Conservation (phyloP, 2,797 vertebrate species). For the Enteromius treurensis region DNA sequence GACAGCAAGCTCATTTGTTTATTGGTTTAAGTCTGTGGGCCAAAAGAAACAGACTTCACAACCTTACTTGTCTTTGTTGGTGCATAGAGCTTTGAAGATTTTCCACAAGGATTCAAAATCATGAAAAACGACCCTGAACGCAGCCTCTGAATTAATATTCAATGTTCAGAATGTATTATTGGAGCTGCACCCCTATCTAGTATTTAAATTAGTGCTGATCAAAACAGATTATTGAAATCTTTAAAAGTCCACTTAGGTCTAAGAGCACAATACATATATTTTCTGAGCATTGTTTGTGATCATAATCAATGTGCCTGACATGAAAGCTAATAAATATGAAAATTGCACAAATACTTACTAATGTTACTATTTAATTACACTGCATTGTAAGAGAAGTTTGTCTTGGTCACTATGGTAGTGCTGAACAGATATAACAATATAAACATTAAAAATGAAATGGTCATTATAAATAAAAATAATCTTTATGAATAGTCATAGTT, state of each 20-base stretch:
- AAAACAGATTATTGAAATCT: background rate
- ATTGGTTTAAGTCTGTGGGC: background rate
- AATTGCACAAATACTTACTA: background rate
- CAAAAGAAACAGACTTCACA: background rate
- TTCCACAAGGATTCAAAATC: background rate
- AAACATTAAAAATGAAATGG: background rate
- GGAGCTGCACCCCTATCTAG: background rate
- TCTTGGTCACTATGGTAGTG: background rate
- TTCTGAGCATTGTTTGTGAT: background rate
- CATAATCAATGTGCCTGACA: background rate
- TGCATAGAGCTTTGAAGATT: background rate
- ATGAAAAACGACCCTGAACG: background rate
- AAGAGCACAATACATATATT: background rate
- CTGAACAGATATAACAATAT: background rate
- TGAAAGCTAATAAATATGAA: background rate
- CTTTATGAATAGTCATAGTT: background rate
- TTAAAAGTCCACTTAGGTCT: background rate
- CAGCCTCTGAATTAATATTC: background rate
- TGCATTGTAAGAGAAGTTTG: background rate
- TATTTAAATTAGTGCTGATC: background rate
- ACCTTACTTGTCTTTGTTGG: conserved; percentile 3
- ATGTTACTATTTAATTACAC: background rate
- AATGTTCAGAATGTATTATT: background rate
- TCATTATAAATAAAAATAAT: background rate
- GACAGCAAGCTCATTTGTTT: conserved; percentile 15